Percentiles rank a stretch among this genome's conserved stretches.
phyloP scores from a whole-genome alignment of 2,113 vertebrate species.

The Tylochromis polylepis region DNA sequence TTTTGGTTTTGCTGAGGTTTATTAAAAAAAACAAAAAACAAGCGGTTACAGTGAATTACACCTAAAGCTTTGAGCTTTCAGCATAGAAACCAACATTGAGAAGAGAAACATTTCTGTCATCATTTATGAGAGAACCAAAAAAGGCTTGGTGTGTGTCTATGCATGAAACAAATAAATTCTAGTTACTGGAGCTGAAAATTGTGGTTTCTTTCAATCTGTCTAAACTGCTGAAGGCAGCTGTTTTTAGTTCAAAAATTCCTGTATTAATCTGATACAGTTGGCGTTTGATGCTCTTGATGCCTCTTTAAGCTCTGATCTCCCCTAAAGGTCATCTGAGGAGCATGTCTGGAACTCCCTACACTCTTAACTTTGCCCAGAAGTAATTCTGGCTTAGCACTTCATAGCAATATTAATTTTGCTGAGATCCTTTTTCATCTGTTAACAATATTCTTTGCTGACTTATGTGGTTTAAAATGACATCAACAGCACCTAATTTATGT shows the following conservation, averaged over 20 bases:
- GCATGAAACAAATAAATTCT: conserved; percentile 12
- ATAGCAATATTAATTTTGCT: not conserved
- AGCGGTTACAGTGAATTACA: not conserved
- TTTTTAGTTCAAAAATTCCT: conserved; percentile 12
- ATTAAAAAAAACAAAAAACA: not conserved
- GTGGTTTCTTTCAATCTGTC: not conserved
- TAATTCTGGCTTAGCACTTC: not conserved
- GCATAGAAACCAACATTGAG: not conserved
- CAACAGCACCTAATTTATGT: not conserved
- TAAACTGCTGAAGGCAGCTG: conserved; percentile 10
- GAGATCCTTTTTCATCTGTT: not conserved
- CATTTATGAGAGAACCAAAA: not conserved
- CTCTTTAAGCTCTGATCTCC: not conserved
- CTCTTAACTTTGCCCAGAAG: not conserved
- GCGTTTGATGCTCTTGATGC: not conserved
- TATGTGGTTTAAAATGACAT: not conserved
- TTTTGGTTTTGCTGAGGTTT: not conserved
- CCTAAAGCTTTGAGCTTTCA: not conserved
- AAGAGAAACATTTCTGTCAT: not conserved
- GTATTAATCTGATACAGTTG: conserved; percentile 37
- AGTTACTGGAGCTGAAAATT: conserved; percentile 4
- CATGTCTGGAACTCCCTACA: not conserved
- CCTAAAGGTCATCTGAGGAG: conserved; percentile 25
- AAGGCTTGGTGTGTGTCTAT: not conserved
- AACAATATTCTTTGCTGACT: not conserved